Conservation (phyloP, 2,113 vertebrate species). For the Marmota monax region DNA sequence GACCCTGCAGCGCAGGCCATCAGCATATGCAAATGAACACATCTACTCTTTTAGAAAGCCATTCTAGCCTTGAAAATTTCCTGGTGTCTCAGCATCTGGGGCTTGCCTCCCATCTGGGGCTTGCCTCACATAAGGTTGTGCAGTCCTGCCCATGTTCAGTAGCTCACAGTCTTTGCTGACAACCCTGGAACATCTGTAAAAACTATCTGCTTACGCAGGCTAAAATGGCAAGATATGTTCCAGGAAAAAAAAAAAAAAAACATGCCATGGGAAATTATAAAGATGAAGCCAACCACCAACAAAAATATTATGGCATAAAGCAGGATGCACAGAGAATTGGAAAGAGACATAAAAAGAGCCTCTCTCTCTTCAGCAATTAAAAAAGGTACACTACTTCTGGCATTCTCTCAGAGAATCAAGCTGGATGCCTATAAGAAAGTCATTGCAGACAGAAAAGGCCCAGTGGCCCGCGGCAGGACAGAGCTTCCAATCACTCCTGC, state of each 20-base stretch:
- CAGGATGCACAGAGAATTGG: not conserved
- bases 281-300: slow-evolving; percentile 35
- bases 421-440: not conserved
- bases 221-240: not conserved
- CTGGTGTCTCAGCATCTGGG: not conserved
- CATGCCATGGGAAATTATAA: slow-evolving; percentile 47
- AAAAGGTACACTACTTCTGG: not conserved
- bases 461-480: no score
- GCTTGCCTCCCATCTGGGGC: not conserved
- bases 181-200: not conserved
- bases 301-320: slow-evolving; percentile 36
- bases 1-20: not conserved
- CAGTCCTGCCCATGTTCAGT: not conserved
- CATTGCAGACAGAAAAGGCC: no score
- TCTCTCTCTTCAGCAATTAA: slow-evolving; percentile 6
- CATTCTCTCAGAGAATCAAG: not conserved
- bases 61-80: not conserved
- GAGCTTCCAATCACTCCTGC: no score
- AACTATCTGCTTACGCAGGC: not conserved
- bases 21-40: not conserved
- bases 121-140: not conserved
- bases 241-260: not conserved
- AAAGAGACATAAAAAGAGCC: not conserved
- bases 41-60: not conserved
- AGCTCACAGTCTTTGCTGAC: not conserved